These are phyloP conservation scores for Ophion obscuratus DNA, from an alignment of 2,888 invertebrate genomes.

Conservation along the genomic window DNA sequence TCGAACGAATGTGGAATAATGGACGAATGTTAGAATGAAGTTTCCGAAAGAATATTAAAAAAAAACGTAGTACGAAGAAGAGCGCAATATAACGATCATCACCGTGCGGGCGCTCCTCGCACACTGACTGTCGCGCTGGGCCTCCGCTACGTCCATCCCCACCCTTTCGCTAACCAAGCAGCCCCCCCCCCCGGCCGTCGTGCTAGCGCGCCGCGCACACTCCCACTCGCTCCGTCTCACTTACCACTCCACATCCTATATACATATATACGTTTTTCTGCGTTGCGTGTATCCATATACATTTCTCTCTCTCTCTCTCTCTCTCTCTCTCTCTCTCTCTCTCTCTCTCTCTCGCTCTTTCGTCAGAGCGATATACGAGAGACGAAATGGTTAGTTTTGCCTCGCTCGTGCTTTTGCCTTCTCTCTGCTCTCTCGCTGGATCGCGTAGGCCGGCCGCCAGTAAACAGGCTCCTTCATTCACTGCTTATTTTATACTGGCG, in stretches of 20 bases:
- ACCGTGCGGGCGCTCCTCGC: slow-evolving; percentile 77
- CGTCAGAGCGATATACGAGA: slow-evolving; percentile 29
- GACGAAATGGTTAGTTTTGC: slow-evolving; percentile 52
- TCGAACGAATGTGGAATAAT: background rate
- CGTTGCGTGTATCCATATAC: slow-evolving; percentile 1
- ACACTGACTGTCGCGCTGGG: slow-evolving; percentile 76
- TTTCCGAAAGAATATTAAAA: background rate
- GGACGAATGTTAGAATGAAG: background rate
- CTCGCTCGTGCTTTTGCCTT: slow-evolving; percentile 54
- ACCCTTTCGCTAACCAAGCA: slow-evolving; percentile 55
- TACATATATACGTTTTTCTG: slow-evolving; percentile 1
- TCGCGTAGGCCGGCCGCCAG: slow-evolving; percentile 82
- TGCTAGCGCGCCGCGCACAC: slow-evolving; percentile 56
- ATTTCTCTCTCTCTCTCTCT: slow-evolving; percentile 61
- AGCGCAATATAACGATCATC: slow-evolving; percentile 72
- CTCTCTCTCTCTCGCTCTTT: slow-evolving; percentile 64
- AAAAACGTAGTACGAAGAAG: slow-evolving; percentile 41
- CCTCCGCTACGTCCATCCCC: slow-evolving; percentile 67
- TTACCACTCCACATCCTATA: background rate
- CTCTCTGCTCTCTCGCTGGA: slow-evolving; percentile 71
- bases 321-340: slow-evolving; percentile 57
- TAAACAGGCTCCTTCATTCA: slow-evolving; percentile 84
- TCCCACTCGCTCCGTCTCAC: slow-evolving; percentile 50
- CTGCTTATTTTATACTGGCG: slow-evolving; percentile 82
- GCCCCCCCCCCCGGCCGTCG: slow-evolving; percentile 45